These are phyloP conservation scores for Chloebia gouldiae DNA, from an alignment of 2,113 vertebrate species.

Conservation along the genomic window DNA sequence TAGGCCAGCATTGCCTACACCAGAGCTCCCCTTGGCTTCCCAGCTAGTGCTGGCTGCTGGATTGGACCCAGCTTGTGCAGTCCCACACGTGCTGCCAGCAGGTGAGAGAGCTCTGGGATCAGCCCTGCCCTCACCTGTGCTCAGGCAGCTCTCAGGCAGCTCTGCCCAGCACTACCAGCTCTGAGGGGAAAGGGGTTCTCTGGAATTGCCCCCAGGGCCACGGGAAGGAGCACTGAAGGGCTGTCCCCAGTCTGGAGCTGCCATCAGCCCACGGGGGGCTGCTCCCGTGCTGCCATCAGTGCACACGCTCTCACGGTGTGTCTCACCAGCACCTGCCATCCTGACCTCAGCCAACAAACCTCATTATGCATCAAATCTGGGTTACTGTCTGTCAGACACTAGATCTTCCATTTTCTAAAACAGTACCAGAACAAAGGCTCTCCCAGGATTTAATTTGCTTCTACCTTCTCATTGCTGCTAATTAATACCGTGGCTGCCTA, in stretches of 20 bases:
- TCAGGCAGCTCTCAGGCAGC: background rate
- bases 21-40: background rate
- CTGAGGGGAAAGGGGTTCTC: background rate
- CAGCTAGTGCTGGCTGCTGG: background rate
- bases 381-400: background rate
- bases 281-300: fast-evolving
- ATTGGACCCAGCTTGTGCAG: background rate
- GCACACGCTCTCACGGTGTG: fast-evolving
- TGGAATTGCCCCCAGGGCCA: background rate
- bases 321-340: background rate
- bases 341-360: background rate
- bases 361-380: background rate
- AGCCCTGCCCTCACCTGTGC: background rate
- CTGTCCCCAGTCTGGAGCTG: fast-evolving
- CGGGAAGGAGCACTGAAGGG: fast-evolving
- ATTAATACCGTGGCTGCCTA: background rate
- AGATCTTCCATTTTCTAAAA: background rate
- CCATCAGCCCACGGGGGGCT: background rate
- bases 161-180: background rate
- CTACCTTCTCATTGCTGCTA: background rate
- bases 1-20: fast-evolving
- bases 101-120: background rate
- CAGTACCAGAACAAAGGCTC: background rate
- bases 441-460: conserved; percentile 1
- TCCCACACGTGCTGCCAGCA: background rate